Percentiles rank a stretch among this genome's conserved stretches.
Conservation (phyloP, 2,113 vertebrate genomes). For the Tamias sibiricus region DNA sequence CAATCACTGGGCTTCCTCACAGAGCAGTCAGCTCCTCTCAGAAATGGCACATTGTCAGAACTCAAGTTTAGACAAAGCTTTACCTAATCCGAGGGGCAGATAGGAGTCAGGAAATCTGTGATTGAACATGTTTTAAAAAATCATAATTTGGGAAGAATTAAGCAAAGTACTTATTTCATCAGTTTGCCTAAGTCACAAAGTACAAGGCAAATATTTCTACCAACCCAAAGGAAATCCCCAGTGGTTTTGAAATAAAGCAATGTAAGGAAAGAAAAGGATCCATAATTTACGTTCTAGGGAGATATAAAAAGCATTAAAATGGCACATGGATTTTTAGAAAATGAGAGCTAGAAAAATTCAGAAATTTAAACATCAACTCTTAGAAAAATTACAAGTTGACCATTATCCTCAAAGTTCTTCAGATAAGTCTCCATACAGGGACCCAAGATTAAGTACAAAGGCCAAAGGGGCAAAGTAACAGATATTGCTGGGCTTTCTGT, state of each 20-base stretch:
- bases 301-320: background rate
- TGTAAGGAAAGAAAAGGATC: background rate
- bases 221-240: background rate
- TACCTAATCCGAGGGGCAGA: background rate
- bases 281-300: background rate
- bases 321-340: background rate
- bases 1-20: too few relatives aligned
- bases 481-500: background rate
- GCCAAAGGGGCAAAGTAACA: background rate
- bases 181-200: background rate
- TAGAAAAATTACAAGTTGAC: background rate
- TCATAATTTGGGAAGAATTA: background rate
- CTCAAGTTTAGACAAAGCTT: background rate
- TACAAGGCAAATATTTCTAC: background rate
- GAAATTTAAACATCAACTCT: conserved; percentile 3
- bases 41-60: background rate
- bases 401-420: background rate
- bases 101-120: background rate
- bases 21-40: background rate
- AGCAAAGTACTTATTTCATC: background rate
- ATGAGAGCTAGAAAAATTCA: background rate
- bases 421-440: background rate
- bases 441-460: background rate
- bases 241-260: background rate
- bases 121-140: background rate